Conservation (phyloP, 2,113 vertebrate genomes). For the Gymnogyps californianus region DNA sequence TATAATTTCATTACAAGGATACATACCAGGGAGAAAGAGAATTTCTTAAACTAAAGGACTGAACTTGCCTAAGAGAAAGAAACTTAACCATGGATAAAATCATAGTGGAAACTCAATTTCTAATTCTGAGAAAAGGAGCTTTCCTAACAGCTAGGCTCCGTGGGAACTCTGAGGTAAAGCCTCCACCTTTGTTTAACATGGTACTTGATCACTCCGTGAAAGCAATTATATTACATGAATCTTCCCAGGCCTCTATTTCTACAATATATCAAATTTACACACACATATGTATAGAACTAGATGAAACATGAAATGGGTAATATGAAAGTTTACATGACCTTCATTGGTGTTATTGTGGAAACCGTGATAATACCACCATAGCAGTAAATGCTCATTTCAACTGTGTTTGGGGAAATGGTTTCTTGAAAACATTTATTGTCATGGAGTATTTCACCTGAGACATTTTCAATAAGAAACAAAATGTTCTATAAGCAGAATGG, state of each 20-base stretch:
- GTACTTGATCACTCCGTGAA: neutral
- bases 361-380: neutral
- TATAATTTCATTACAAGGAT: neutral
- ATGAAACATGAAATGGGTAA: neutral
- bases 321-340: neutral
- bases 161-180: neutral
- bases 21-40: neutral
- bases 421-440: neutral
- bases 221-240: neutral
- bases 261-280: neutral
- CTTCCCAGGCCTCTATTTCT: neutral
- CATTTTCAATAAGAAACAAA: conserved; percentile 25
- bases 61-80: neutral
- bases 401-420: neutral
- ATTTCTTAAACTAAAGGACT: neutral
- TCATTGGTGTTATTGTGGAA: neutral
- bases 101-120: neutral
- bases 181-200: neutral
- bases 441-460: conserved; percentile 4
- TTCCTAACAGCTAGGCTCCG: neutral
- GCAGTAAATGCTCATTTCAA: neutral
- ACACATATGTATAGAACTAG: neutral
- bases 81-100: neutral
- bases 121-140: neutral
- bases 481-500: neutral